Evolutionary conservation across 1,140 invertebrate species (phyloP), one percentile per base, ranked within the genome.

Genomic region (Carcinoscorpius rotundicauda): DNA sequence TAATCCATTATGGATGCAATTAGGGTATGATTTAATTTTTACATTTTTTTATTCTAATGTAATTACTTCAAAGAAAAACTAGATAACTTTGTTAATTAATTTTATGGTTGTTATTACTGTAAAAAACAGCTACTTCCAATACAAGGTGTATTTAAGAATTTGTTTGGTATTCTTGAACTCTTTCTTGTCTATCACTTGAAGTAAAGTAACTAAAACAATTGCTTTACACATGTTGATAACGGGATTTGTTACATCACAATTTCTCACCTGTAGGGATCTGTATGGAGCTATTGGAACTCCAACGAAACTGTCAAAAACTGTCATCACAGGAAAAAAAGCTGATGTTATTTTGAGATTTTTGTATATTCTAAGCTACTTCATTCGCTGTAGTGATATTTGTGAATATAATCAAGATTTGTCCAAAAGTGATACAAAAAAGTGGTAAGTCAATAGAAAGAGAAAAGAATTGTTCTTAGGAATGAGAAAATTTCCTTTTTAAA

Each of bases 1-100:
- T 64, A 93, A 92, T 79, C 88, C 88, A 0, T 73, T 93, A 0
- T 93, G 90, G 90, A 87, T 87, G 0, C 91, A 93, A 73, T 75
- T 93, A 64, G 84, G 84, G 78, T 79, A 73, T 74, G 69, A 51
- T 50, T 62, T 51, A 49, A 58, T 53, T 66, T 9, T 6, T 65
- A 49, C 3, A 51, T 29, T 56, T 49, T 50, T 66, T 58, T 9
- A 51, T 6, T 61, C 64, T 60, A 49, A 48, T 51, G 50, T 29
- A 55, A 29, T 29, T 29, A 29, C 29, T 29, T 29, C 29, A 29
- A 29, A 29, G 29, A 29, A 29, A 29, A 29, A 29, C 29, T 29
- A 29, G 29, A 29, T 29, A 29, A 29, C 29, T 29, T 29, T 29
- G 29, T 29, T 29, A 29, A 29, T 29, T 29, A 29, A 29, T 29